Conservation (phyloP, 2,113 vertebrate genomes). For the Pelodiscus sinensis region DNA sequence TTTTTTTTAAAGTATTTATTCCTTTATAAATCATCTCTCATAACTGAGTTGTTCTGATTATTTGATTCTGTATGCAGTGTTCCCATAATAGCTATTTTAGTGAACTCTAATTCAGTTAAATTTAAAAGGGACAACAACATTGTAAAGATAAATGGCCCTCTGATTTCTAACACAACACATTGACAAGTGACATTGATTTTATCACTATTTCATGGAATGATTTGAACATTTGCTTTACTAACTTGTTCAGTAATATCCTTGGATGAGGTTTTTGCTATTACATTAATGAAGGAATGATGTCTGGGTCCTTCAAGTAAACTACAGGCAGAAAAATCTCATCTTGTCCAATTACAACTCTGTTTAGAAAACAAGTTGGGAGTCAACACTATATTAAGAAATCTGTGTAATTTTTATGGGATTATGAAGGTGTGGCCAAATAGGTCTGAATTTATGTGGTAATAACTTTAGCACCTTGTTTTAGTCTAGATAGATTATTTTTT, state of each 20-base stretch:
- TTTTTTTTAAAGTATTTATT: too few relatives aligned
- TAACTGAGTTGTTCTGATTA: too few relatives aligned
- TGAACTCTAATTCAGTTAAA: too few relatives aligned
- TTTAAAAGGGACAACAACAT: too few relatives aligned
- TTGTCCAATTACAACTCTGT: slow-evolving; percentile 9
- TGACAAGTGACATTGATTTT: too few relatives aligned
- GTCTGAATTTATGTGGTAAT: neutral
- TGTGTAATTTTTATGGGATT: neutral
- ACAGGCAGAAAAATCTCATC: neutral
- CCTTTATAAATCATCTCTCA: too few relatives aligned
- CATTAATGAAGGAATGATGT: neutral
- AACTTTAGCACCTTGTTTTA: neutral
- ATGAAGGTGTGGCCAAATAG: neutral
- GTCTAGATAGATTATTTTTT: neutral
- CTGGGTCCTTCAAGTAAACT: neutral
- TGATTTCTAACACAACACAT: too few relatives aligned
- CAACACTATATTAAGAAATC: neutral
- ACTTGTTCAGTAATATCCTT: neutral
- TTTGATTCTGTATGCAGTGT: too few relatives aligned
- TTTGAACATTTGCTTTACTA: neutral
- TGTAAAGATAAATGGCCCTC: too few relatives aligned
- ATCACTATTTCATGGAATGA: too few relatives aligned
- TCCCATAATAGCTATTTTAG: too few relatives aligned
- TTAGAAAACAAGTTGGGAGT: neutral
- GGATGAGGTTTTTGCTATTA: neutral